Base-by-base conservation (phyloP, 2,797 vertebrate species). In the Muraenolepis orangiensis region DNA sequence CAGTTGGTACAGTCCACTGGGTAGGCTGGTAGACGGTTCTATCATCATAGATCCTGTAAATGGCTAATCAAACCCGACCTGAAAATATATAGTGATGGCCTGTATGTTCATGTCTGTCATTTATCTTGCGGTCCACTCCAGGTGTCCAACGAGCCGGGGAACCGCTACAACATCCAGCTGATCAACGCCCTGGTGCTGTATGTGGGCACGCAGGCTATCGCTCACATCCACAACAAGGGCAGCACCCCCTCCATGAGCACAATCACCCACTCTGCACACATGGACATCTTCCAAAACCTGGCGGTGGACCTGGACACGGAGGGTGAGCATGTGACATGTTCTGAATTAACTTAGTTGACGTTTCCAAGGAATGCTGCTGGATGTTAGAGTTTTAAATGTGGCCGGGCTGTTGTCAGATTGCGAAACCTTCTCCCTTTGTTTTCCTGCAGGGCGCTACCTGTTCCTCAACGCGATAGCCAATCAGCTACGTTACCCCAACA, bases 201-300 rank as follows among this genome's bases (percentile, higher is more conserved):
- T 0, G 98, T 99, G 1, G 98, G 98, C 75, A 99, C 98, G 57
- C 98, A 99, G 91, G 98, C 98, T 6, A 99, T 99, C 23, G 97
- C 97, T 10, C 97, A 99, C 92, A 99, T 99, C 76, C 98, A 99
- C 91, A 99, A 98, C 91, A 99, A 99, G 90, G 98, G 98, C 88
- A 99, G 98, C 93, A 98, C 97, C 0, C 98, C 98, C 31, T 99
- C 98, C 14, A 99, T 99, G 98, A 99, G 98, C 94, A 99, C 98
- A 77, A 99, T 99, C 83, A 99, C 98, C 13, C 98, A 99, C 88
- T 99, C 98, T 0, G 98, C 98, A 80, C 98, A 99, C 90, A 99
- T 99, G 98, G 98, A 99, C 89, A 99, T 99, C 92, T 99, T 99
- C 93, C 98, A 99, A 93, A 99, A 99, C 78, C 90, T 99, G 81